Percentiles rank a stretch among this genome's conserved stretches.
These are phyloP conservation scores for Mycteria americana DNA, from an alignment of 2,797 vertebrate species.

Conservation along the genomic window DNA sequence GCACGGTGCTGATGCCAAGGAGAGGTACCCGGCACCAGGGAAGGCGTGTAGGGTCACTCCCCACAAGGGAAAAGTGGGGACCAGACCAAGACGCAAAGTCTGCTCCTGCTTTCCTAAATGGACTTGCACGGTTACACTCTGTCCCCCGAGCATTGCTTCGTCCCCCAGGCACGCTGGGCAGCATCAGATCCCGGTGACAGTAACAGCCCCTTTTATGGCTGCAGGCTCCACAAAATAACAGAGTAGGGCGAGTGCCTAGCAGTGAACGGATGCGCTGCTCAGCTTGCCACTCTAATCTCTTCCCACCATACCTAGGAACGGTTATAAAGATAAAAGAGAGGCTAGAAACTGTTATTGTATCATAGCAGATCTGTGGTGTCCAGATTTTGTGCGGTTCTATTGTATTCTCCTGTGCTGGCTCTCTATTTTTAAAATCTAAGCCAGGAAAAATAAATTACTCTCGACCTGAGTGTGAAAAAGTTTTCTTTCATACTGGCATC, in stretches of 20 bases:
- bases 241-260: not conserved
- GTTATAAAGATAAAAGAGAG: constrained; percentile 44
- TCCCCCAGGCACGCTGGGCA: not conserved
- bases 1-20: accelerated
- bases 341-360: constrained; percentile 20
- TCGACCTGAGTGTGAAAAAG: constrained; percentile 8
- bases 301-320: not conserved
- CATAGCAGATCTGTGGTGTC: constrained; percentile 2
- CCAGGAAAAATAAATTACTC: constrained; percentile 53
- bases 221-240: not conserved
- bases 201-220: not conserved
- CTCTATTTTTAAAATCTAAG: constrained; percentile 46
- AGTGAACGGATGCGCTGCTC: not conserved
- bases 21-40: not conserved
- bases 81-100: accelerated
- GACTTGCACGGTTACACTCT: not conserved
- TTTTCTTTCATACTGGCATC: constrained; percentile 47
- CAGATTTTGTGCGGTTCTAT: not conserved
- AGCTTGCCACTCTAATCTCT: constrained; percentile 25
- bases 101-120: not conserved
- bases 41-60: accelerated
- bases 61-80: not conserved
- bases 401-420: not conserved
- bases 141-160: not conserved
- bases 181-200: accelerated